Percentiles rank a stretch among this genome's conserved stretches.
Evolutionary conservation across 2,888 invertebrate species (phyloP).

Genomic region (Pollenia angustigena): DNA sequence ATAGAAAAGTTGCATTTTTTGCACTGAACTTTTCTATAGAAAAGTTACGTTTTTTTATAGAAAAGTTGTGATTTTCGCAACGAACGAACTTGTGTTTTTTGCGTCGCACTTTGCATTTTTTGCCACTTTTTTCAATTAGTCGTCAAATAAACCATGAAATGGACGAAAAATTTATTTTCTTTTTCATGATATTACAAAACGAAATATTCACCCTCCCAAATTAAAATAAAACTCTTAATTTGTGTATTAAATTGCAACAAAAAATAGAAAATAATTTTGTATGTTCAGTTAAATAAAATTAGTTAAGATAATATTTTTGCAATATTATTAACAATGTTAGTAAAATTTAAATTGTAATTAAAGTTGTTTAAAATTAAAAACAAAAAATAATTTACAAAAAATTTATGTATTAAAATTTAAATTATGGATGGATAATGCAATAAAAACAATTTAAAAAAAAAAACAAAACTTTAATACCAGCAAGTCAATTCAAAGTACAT

Average conservation of each 20-base stretch:
- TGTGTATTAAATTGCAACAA: slow-evolving; percentile 30
- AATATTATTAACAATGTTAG: slow-evolving; percentile 19
- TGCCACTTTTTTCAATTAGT: slow-evolving; percentile 11
- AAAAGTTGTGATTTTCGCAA: background rate
- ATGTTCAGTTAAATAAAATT: slow-evolving; percentile 29
- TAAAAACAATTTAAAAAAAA: background rate
- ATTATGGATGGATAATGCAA: slow-evolving; percentile 26
- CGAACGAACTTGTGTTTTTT: too few species aligned
- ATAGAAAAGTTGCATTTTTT: background rate
- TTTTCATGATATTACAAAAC: slow-evolving; percentile 13
- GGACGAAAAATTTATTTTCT: background rate
- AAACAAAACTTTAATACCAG: slow-evolving; percentile 24
- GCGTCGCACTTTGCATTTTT: too few species aligned
- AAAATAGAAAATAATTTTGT: slow-evolving; percentile 12
- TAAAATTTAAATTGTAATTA: slow-evolving; percentile 51
- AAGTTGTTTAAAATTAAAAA: slow-evolving; percentile 42
- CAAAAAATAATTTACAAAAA: background rate
- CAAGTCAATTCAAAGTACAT: slow-evolving; percentile 50
- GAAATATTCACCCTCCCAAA: slow-evolving; percentile 6
- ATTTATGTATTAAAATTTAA: background rate
- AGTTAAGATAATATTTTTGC: slow-evolving; percentile 60
- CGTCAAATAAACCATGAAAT: background rate
- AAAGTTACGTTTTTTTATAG: background rate
- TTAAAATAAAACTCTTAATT: too few species aligned
- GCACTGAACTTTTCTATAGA: background rate